Conservation (phyloP, 1,140 invertebrate genomes). For the Drosophila elegans region DNA sequence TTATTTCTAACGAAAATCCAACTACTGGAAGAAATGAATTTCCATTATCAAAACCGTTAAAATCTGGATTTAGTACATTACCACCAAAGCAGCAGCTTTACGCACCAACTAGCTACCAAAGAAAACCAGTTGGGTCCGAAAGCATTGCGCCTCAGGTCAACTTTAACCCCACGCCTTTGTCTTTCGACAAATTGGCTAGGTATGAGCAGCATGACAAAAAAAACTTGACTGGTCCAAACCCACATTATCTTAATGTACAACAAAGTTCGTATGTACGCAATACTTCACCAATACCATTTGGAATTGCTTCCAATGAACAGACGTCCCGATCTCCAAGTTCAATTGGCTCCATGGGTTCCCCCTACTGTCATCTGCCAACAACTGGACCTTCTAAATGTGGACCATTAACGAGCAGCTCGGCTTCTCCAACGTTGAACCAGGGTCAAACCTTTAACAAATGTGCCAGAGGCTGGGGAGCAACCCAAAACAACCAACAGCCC, state of each 20-base stretch:
- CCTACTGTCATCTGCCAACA: conserved; percentile 5
- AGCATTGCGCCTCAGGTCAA: conserved; percentile 40
- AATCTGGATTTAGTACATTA: conserved; percentile 4
- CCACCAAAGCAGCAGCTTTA: conserved; percentile 40
- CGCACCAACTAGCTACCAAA: conserved; percentile 48
- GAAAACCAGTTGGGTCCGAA: conserved; percentile 6
- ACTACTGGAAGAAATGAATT: conserved; percentile 10
- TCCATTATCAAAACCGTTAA: conserved; percentile 15
- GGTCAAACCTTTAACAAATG: conserved; percentile 91
- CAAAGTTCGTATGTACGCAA: conserved; percentile 44
- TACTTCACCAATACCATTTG: conserved; percentile 54
- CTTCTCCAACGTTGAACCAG: neutral
- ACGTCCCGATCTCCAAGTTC: conserved; percentile 17
- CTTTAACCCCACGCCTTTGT: conserved; percentile 72
- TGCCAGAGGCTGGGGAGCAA: conserved; percentile 89
- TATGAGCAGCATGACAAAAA: conserved; percentile 55
- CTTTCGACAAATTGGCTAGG: conserved; percentile 72
- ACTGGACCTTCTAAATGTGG: neutral
- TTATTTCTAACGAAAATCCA: neutral
- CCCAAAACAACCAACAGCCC: neutral
- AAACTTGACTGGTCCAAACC: conserved; percentile 43
- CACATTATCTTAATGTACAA: conserved; percentile 26
- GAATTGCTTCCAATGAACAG: conserved; percentile 4
- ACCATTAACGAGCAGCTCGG: neutral
- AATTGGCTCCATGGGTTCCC: conserved; percentile 5